phyloP scores from a whole-genome alignment of 2,888 invertebrate species.

The Acronicta alni region DNA sequence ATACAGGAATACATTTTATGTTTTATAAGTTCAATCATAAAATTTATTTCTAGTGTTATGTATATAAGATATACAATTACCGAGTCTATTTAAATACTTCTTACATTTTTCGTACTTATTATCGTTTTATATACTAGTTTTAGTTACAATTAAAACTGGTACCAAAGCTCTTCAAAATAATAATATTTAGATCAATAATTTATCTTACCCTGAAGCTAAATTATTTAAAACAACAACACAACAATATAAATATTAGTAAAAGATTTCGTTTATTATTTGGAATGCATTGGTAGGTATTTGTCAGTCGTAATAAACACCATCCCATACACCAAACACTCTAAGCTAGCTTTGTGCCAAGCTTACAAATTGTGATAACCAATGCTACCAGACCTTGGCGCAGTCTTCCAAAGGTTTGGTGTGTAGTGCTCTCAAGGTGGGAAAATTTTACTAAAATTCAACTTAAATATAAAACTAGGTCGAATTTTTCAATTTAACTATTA shows the following conservation, averaged over 20 bases:
- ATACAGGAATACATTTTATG: conserved; percentile 3
- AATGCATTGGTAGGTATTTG: conserved; percentile 2
- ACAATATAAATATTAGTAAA: neutral
- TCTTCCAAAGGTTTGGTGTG: neutral
- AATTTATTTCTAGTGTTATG: neutral
- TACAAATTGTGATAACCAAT: conserved; percentile 1
- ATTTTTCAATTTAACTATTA: neutral
- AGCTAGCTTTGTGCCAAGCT: neutral
- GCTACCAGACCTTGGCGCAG: neutral
- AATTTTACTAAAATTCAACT: neutral
- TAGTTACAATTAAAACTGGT: conserved; percentile 2
- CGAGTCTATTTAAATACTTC: no score
- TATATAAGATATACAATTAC: no score
- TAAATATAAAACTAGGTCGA: neutral
- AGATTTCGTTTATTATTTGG: neutral
- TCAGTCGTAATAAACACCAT: neutral
- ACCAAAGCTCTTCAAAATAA: conserved; percentile 1
- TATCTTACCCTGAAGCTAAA: neutral
- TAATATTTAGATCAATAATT: neutral
- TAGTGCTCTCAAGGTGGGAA: neutral
- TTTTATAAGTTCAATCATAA: conserved; percentile 14
- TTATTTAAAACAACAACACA: neutral
- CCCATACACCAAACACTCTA: neutral
- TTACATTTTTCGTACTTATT: neutral
- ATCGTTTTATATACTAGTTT: neutral